These are phyloP conservation scores for Siphamia tubifer DNA, from an alignment of 2,113 vertebrate genomes.

Conservation along the genomic window DNA sequence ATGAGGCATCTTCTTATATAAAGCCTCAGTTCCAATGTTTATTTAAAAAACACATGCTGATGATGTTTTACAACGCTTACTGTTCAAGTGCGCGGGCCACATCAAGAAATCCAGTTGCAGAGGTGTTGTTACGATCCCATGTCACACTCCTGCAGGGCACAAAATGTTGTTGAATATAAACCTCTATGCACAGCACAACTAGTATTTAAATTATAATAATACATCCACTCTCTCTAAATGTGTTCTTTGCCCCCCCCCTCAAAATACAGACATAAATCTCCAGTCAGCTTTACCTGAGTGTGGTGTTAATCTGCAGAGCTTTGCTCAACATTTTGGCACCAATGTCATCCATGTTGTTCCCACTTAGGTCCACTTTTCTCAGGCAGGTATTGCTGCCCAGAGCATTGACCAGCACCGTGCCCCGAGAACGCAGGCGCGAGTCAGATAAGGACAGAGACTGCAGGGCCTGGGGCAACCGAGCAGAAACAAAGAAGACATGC, in stretches of 20 bases:
- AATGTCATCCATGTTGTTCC: constrained; percentile 88
- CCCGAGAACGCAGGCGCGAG: constrained; percentile 85
- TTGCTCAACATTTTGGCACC: constrained; percentile 92
- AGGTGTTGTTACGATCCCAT: constrained; percentile 89
- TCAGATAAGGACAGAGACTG: constrained; percentile 85
- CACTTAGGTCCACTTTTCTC: constrained; percentile 87
- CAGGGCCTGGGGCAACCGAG: constrained; percentile 71
- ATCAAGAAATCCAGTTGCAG: constrained; percentile 86
- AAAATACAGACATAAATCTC: neutral
- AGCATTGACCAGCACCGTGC: constrained; percentile 87
- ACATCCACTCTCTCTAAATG: neutral
- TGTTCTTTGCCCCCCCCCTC: too few species aligned
- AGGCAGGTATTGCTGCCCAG: constrained; percentile 89
- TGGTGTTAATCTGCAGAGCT: constrained; percentile 83
- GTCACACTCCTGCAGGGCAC: constrained; percentile 82
- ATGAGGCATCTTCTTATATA: neutral
- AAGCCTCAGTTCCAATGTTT: neutral
- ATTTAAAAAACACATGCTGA: neutral
- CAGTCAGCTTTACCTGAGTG: constrained; percentile 57
- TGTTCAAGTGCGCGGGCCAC: constrained; percentile 88
- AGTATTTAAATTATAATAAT: neutral
- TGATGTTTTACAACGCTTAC: constrained; percentile 72
- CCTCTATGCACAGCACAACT: neutral
- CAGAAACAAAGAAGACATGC: neutral
- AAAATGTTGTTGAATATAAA: constrained; percentile 9